These are phyloP conservation scores for Dascyllus trimaculatus DNA, from an alignment of 2,113 vertebrate species.

Conservation along the genomic window DNA sequence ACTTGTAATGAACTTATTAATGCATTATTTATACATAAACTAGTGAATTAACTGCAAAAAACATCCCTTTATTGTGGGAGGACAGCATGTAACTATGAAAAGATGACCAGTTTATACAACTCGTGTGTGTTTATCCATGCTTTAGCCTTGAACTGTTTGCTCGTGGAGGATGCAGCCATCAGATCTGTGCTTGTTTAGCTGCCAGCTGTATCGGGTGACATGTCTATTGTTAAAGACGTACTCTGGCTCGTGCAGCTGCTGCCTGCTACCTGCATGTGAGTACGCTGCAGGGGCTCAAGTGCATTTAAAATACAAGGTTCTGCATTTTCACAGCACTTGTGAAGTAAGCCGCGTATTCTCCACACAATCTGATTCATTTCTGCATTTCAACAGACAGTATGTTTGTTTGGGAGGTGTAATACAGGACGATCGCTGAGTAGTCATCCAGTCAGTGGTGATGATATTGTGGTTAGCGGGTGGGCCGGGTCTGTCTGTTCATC, in stretches of 20 bases:
- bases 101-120: neutral
- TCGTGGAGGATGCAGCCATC: neutral
- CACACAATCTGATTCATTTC: neutral
- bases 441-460: conserved; percentile 17
- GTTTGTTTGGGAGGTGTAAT: conserved; percentile 12
- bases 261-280: conserved; percentile 30
- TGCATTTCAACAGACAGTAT: neutral
- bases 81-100: too few relatives aligned
- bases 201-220: conserved; percentile 59
- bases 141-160: conserved; percentile 44
- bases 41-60: too few relatives aligned
- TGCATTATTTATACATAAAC: too few relatives aligned
- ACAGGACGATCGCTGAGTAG: neutral
- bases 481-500: conserved; percentile 28
- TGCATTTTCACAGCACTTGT: neutral
- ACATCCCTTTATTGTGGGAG: too few relatives aligned
- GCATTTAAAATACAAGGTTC: neutral
- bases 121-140: conserved; percentile 2
- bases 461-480: conserved; percentile 50
- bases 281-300: neutral
- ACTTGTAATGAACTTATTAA: too few relatives aligned
- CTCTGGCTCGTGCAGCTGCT: conserved; percentile 49
- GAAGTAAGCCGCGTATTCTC: neutral
- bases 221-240: conserved; percentile 45
- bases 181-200: neutral